A percentile compares a stretch with the other conserved stretches of the same genome.
Conservation (phyloP, 2,113 vertebrate species). For the Saguinus midas region DNA sequence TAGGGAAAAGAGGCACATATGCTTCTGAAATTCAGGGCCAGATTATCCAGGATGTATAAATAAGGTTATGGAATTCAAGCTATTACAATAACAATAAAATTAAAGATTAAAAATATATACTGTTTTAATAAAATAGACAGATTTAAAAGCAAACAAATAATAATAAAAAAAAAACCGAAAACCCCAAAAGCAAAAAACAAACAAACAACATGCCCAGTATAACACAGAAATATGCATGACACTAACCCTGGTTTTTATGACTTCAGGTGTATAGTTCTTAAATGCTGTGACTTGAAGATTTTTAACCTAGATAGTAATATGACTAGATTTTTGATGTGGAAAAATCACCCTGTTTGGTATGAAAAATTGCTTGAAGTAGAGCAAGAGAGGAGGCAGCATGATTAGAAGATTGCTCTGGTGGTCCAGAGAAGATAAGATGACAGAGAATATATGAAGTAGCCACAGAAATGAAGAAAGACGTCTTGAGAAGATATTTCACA, state of each 20-base stretch:
- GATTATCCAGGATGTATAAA: not conserved
- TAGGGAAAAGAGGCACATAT: not conserved
- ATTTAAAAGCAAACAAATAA: not conserved
- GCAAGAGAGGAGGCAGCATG: rapidly evolving
- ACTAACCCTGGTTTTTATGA: not conserved
- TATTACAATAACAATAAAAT: not conserved
- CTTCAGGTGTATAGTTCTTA: not conserved
- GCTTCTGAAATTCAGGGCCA: not conserved
- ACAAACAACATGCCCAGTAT: not conserved
- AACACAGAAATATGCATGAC: not conserved
- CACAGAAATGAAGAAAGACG: not conserved
- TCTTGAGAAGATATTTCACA: not conserved
- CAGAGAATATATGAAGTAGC: not conserved
- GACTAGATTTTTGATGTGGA: not conserved
- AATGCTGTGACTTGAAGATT: not conserved
- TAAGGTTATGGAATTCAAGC: not conserved
- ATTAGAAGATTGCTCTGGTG: not conserved
- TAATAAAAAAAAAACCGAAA: no score
- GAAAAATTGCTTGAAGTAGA: not conserved
- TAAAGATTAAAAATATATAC: not conserved
- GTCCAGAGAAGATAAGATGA: not conserved
- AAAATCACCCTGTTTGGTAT: not conserved
- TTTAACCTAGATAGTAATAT: not conserved
- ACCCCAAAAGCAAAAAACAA: no score
- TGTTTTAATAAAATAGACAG: not conserved